These are phyloP conservation scores for Dipodomys spectabilis DNA, from an alignment of 2,113 vertebrate species.

Conservation along the genomic window DNA sequence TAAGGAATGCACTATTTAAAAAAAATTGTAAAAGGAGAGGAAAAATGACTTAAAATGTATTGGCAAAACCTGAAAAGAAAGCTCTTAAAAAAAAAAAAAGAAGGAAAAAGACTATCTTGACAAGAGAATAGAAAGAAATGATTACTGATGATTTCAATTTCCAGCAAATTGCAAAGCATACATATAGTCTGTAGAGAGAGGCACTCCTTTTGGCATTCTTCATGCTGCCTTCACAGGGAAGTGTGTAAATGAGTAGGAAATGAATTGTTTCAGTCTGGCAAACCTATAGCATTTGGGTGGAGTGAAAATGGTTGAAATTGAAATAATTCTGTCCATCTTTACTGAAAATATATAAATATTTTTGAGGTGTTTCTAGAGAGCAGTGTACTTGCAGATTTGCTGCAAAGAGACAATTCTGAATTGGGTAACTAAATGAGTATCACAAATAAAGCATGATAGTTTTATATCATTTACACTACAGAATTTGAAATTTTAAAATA, in stretches of 20 bases:
- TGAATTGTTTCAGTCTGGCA: constrained; percentile 79
- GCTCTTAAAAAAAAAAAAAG: constrained; percentile 55
- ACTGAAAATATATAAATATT: constrained; percentile 83
- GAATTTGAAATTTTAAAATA: constrained; percentile 66
- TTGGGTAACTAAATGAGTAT: constrained; percentile 73
- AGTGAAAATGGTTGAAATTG: constrained; percentile 83
- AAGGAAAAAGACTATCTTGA: constrained; percentile 58
- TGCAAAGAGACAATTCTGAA: constrained; percentile 63
- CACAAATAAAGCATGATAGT: constrained; percentile 44
- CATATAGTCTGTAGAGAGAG: constrained; percentile 72
- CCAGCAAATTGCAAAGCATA: constrained; percentile 83
- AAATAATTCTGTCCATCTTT: constrained; percentile 84
- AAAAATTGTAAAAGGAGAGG: constrained; percentile 66
- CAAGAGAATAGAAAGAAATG: constrained; percentile 78
- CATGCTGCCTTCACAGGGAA: constrained; percentile 79
- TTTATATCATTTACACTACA: constrained; percentile 74
- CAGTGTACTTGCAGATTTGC: constrained; percentile 74
- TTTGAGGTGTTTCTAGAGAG: constrained; percentile 81
- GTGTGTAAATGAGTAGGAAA: constrained; percentile 84
- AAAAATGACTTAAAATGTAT: constrained; percentile 64
- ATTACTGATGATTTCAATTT: constrained; percentile 84
- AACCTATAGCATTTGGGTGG: constrained; percentile 83
- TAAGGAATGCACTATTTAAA: constrained; percentile 61
- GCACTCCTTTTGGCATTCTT: constrained; percentile 76
- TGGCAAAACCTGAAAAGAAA: constrained; percentile 80